Evolutionary conservation across 1,140 invertebrate species (phyloP), one percentile per base, ranked within the genome.

Genomic region (Zaprionus ornatus): DNA sequence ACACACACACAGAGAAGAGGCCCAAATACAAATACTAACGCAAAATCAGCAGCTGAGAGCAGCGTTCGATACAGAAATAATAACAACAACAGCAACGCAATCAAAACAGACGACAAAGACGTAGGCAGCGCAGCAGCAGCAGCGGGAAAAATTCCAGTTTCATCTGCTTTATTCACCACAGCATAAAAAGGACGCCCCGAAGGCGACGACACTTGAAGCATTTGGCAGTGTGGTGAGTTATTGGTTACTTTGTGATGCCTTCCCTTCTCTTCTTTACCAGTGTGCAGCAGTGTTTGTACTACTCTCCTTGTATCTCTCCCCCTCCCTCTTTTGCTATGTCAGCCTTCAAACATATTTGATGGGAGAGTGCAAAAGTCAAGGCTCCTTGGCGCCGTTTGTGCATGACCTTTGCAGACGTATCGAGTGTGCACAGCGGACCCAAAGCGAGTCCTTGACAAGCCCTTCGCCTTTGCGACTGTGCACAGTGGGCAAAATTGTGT

Each of bases 301-400:
- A 35, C 32, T 48, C 37, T 50, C 5, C 29, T 35, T 72, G 48
- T 75, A 32, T 15, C 4, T 6, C 12, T 9, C 55, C 1, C 19
- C 19, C 12, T 5, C 1, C 10, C 27, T 66, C n/a, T 50, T 35
- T 27, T 29, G 9, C 57, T 27, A 29, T 54, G 64, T 21, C 64
- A 66, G 72, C 50, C 56, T 59, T 75, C 59, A 78, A 82, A 79
- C 79, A 79, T 86, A 32, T 87, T 86, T 69, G 70, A 68, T 52
- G 67, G 78, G 79, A 90, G 85, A 88, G 85, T 88, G 85, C 81
- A 88, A 88, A 88, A 88, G 85, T 88, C 84, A 88, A 90, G 84
- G 84, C 85, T 83, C 81, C 78, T 57, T 71, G 64, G 76, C 66
- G 54, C 66, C 67, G 73, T 57, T 78, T 72, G 56, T 79, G 54